A percentile compares a stretch with the other conserved stretches of the same genome.
Evolutionary conservation across 2,888 invertebrate genomes (phyloP).

Genomic region (Drosophila emarginata): DNA sequence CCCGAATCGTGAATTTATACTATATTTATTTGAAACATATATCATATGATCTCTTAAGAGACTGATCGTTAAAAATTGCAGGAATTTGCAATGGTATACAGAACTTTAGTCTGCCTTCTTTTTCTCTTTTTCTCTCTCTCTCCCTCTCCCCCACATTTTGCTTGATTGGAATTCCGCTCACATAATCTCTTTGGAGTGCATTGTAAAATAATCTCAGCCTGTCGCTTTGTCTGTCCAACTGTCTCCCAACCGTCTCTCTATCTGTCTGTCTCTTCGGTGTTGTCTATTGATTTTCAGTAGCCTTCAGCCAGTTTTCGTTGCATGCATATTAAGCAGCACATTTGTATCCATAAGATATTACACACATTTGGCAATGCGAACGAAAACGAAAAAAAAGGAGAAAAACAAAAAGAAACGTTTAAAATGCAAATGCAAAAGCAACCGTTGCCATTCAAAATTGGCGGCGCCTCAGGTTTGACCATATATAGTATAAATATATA

Average conservation of each 20-base stretch:
- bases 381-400: background rate
- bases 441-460: conserved; percentile 61
- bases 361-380: conserved; percentile 41
- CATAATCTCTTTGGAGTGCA: conserved; percentile 51
- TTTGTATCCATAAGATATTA: conserved; percentile 30
- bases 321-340: conserved; percentile 62
- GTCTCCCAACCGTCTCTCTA: background rate
- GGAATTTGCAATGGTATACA: too few species aligned
- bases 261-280: conserved; percentile 42
- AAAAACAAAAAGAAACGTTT: conserved; percentile 31
- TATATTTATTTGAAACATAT: too few species aligned
- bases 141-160: background rate
- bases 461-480: conserved; percentile 45
- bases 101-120: background rate
- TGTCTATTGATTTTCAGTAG: conserved; percentile 74
- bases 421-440: conserved; percentile 50
- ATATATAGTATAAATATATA: conserved; percentile 15
- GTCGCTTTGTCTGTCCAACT: conserved; percentile 8
- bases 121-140: background rate
- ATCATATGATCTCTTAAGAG: too few species aligned
- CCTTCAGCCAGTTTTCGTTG: conserved; percentile 70
- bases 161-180: conserved; percentile 61
- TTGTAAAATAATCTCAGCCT: conserved; percentile 50
- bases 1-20: too few species aligned
- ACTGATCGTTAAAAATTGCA: too few species aligned